Evolutionary conservation across 2,113 vertebrate genomes (phyloP).

Genomic region (Dasypus novemcinctus): DNA sequence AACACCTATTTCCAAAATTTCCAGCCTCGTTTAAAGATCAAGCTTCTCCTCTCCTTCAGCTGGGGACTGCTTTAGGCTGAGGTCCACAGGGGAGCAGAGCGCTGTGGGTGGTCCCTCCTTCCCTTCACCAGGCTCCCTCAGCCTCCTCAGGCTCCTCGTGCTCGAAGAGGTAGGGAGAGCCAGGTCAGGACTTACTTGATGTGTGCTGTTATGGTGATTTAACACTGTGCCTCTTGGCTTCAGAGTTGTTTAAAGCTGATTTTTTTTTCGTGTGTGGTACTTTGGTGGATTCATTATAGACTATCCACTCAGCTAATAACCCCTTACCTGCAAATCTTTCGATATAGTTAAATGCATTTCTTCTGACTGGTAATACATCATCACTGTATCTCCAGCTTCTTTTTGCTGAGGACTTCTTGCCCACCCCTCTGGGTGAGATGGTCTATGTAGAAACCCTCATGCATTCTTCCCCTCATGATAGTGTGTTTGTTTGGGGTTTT

Average conservation of each 20-base stretch:
- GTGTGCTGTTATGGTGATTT: neutral
- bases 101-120: neutral
- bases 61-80: neutral
- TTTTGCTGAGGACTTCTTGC: neutral
- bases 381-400: neutral
- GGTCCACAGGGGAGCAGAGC: rapidly evolving
- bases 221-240: neutral
- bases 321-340: too few species aligned
- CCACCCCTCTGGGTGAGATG: neutral
- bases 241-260: neutral
- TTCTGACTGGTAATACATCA: neutral
- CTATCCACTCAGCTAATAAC: too few species aligned
- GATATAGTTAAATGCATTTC: too few species aligned
- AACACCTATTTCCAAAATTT: neutral
- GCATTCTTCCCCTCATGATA: neutral
- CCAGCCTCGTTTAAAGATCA: neutral
- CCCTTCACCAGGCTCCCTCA: neutral
- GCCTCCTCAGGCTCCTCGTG: neutral
- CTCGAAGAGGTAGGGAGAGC: neutral
- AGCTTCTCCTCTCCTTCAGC: neutral
- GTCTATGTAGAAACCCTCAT: neutral
- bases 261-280: neutral
- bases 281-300: too few species aligned
- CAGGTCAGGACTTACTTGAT: neutral
- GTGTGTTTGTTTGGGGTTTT: too few species aligned